Conservation (phyloP, 2,113 vertebrate genomes). For the Aphelocoma coerulescens region DNA sequence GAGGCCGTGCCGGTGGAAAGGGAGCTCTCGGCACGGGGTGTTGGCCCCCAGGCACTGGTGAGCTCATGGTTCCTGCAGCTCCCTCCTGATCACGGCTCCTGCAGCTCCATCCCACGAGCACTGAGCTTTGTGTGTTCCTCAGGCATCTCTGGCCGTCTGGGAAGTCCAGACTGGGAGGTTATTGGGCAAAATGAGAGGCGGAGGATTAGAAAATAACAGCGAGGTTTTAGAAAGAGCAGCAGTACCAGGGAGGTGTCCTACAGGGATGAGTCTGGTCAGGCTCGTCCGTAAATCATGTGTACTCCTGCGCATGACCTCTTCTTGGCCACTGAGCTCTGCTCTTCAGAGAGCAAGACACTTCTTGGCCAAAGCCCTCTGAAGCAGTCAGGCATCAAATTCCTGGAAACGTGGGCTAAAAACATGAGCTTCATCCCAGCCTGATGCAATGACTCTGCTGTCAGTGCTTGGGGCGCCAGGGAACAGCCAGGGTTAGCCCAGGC, state of each 20-base stretch:
- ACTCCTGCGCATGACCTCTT: neutral
- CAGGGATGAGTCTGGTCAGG: neutral
- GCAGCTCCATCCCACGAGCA: accelerated
- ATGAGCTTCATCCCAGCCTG: neutral
- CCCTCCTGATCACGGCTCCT: neutral
- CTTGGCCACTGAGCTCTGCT: neutral
- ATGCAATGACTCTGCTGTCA: neutral
- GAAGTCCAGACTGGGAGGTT: neutral
- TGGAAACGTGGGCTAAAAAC: neutral
- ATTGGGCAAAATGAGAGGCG: neutral
- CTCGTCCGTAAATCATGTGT: neutral
- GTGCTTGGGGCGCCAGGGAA: neutral
- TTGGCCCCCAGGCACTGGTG: neutral
- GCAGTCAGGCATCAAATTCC: neutral
- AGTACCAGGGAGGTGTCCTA: neutral
- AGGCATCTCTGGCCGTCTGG: neutral
- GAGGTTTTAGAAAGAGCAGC: neutral
- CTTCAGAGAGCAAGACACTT: neutral
- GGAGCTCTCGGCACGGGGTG: neutral
- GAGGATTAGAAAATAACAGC: neutral
- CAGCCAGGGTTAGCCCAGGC: neutral
- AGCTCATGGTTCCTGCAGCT: neutral
- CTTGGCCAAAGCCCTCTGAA: neutral
- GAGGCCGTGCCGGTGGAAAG: neutral
- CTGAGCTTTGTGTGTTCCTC: neutral